phyloP scores from a whole-genome alignment of 2,113 vertebrate species.

The Sprattus sprattus region DNA sequence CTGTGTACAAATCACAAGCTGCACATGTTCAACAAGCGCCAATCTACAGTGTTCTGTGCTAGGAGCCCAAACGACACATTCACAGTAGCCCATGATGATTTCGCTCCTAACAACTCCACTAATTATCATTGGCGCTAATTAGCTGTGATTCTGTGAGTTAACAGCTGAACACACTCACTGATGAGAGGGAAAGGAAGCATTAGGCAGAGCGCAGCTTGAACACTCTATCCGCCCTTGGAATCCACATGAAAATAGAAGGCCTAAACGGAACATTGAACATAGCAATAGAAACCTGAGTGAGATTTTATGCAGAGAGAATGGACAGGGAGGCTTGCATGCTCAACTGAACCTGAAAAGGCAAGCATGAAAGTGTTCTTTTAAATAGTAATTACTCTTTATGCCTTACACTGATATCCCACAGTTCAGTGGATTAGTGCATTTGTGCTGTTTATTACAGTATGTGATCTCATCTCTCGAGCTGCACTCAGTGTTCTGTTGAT shows the following conservation, averaged over 20 bases:
- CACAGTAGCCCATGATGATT: conserved; percentile 37
- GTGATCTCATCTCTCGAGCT: too few species aligned
- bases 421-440: neutral
- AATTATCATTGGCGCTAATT: conserved; percentile 72
- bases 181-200: conserved; percentile 31
- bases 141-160: conserved; percentile 69
- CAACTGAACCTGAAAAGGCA: conserved; percentile 22
- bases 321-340: conserved; percentile 25
- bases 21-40: neutral
- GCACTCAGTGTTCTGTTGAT: neutral
- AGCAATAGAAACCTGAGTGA: conserved; percentile 1
- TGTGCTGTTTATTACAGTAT: neutral
- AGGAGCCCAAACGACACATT: neutral
- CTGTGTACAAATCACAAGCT: conserved; percentile 21
- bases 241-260: neutral
- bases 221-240: neutral
- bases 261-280: conserved; percentile 25
- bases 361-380: neutral
- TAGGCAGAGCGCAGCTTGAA: neutral
- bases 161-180: conserved; percentile 51
- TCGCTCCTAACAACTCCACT: conserved; percentile 64
- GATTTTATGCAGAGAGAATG: neutral
- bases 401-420: neutral
- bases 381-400: neutral
- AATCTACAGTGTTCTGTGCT: neutral